phyloP scores from a whole-genome alignment of 1,140 invertebrate genomes.

The Paramacrobiotus metropolitanus region DNA sequence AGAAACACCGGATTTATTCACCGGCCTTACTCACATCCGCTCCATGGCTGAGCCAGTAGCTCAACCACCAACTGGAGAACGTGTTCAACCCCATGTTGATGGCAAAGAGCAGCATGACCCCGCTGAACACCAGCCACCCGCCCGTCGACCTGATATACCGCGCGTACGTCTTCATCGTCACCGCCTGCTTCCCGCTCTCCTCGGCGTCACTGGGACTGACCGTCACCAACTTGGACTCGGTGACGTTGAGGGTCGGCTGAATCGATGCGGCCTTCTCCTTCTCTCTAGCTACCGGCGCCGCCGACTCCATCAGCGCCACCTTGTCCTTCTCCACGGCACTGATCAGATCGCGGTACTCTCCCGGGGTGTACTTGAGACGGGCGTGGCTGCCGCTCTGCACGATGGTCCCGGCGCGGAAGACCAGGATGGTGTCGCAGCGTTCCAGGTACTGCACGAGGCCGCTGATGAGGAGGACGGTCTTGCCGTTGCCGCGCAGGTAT shows the following conservation, averaged over 20 bases:
- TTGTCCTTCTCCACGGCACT: slow-evolving; percentile 17
- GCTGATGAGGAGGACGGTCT: neutral
- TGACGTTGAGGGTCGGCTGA: no score
- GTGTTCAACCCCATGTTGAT: slow-evolving; percentile 31
- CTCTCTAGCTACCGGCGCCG: slow-evolving; percentile 5
- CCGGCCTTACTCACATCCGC: slow-evolving; percentile 19
- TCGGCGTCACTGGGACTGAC: no score
- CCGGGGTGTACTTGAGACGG: slow-evolving; percentile 17
- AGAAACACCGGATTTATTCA: no score
- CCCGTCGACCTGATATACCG: slow-evolving; percentile 35
- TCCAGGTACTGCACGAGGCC: slow-evolving; percentile 22
- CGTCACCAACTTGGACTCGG: no score
- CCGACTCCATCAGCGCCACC: slow-evolving; percentile 13
- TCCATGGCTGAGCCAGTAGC: slow-evolving; percentile 35
- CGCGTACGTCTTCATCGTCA: slow-evolving; percentile 26
- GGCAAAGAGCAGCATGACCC: slow-evolving; percentile 31
- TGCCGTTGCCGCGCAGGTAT: neutral
- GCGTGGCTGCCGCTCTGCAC: slow-evolving; percentile 24
- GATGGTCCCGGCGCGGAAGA: slow-evolving; percentile 27
- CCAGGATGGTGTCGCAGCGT: slow-evolving; percentile 27
- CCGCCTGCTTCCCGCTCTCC: slow-evolving; percentile 24
- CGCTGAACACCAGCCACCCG: slow-evolving; percentile 26
- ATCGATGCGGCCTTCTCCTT: slow-evolving; percentile 12
- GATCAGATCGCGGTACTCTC: slow-evolving; percentile 27
- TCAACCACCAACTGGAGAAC: slow-evolving; percentile 41